Base-by-base conservation (phyloP, 1,140 invertebrate genomes). In the Popillia japonica region DNA sequence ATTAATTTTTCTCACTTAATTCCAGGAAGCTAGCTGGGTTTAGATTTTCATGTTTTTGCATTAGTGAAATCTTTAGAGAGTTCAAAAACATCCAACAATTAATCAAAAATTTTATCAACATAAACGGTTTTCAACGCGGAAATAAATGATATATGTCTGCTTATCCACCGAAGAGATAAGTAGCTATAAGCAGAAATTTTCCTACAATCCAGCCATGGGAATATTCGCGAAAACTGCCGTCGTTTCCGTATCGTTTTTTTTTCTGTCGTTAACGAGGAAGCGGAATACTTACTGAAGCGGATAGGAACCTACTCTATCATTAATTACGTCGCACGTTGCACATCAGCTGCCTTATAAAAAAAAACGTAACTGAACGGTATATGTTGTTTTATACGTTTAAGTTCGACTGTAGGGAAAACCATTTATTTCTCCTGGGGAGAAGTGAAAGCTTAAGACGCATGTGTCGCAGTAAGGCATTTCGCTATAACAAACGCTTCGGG, bases 91-190 rank as follows among this genome's bases (percentile, higher is more conserved):
- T 17, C 17, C n/a, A n/a, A 8, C 17, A 55, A 55, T 55, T 55
- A 55, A 55, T 55, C 48, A 55, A 14, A 34, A 55, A 17, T 55
- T 55, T 55, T 17, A 55, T 55, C 48, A 14, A n/a, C 48, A 6
- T 55, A 55, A 55, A 55, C 48, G 48, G n/a, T 55, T 55, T 55
- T 55, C 48, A 17, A 55, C 48, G n/a, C 48, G 48, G 17, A 34
- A 34, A 55, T 55, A 55, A 55, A 55, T 55, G n/a, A 55, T 55
- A 55, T 17, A 48, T 48, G 44, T n/a, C 44, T 17, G 6, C 2
- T 17, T 55, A 55, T 14, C 6, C 14, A 55, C 14, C 27, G 27
- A 34, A 34, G 48, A 55, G 48, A 55, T 55, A n/a, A 55, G 48
- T 55, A 55, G 14, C 8, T n/a, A 0, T 3, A 55, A 14, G 10